Percentiles rank a stretch among this genome's conserved stretches.
Evolutionary conservation across 2,888 invertebrate genomes (phyloP).

Genomic region (Athalia circularis): DNA sequence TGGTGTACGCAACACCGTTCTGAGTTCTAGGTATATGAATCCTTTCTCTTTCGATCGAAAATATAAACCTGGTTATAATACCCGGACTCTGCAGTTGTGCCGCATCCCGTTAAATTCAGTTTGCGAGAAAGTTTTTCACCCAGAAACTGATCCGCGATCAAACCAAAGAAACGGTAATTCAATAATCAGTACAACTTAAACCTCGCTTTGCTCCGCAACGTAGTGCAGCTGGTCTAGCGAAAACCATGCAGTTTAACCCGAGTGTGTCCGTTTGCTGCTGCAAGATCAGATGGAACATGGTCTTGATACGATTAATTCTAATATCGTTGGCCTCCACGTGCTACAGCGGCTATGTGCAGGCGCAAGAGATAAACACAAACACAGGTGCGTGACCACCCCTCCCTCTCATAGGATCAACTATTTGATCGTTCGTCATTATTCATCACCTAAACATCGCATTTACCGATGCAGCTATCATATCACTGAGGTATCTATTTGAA

Average conservation of each 20-base stretch:
- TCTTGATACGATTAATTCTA: neutral
- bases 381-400: slow-evolving; percentile 41
- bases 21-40: neutral
- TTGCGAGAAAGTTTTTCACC: slow-evolving; percentile 16
- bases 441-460: neutral
- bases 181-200: neutral
- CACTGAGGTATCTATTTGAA: too few species aligned
- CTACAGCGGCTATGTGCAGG: neutral
- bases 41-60: slow-evolving; percentile 6
- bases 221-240: neutral
- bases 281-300: neutral
- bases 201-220: slow-evolving; percentile 34
- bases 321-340: slow-evolving; percentile 39
- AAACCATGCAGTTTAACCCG: too few species aligned
- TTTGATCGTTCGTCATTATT: neutral
- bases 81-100: neutral
- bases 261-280: too few species aligned
- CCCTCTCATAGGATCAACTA: neutral
- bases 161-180: neutral
- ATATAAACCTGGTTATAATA: neutral
- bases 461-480: neutral
- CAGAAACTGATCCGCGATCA: neutral
- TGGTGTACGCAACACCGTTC: neutral
- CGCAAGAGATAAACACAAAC: slow-evolving; percentile 44
- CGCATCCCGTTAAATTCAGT: neutral